Evolutionary conservation across 2,113 vertebrate genomes (phyloP), one percentile per base, ranked within the genome.

Genomic region (Campylomormyrus tamandua): DNA sequence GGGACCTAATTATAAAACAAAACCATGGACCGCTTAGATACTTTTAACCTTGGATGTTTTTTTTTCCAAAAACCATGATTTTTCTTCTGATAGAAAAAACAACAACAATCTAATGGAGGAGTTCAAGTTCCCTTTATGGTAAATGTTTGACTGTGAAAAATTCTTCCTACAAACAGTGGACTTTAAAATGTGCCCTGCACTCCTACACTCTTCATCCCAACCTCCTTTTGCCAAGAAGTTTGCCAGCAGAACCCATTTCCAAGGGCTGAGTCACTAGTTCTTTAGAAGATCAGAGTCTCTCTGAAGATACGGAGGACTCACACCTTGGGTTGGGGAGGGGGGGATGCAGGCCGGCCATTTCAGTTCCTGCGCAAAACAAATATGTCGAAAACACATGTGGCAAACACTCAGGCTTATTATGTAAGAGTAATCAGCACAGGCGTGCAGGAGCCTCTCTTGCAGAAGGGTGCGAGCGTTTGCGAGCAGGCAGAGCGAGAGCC

Each of bases 111-210:
- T 88, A 94, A 92, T 89, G 88, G 42, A 90, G 83, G 89, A 92
- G 90, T 91, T 90, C 52, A 92, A 83, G 95, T 93, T 94, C 95
- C 93, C 95, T 94, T 95, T 91, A 92, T 92, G 90, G 92, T 93
- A 92, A 94, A 94, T 88, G 77, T 94, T 92, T 93, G 94, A 93
- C 93, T 92, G 92, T 46, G 46, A 84, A n/a, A 48, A 83, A 35
- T 35, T 74, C 66, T 74, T 27, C 66, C 31, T 74, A 13, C 27
- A 74, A 74, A 74, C 66, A 74, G 11, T 4, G 66, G 66, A 35
- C 66, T 74, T 74, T 15, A 11, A 35, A 35, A 74, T 15, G 3
- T 13, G n/a, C 0, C 66, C 66, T 15, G 11, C 27, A 15, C 66
- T 74, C 66, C 66, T 35, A 7, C 35, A 42, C 13, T 19, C 31